Evolutionary conservation across 2,113 vertebrate genomes (phyloP).

Genomic region (Paradisaea rubra): DNA sequence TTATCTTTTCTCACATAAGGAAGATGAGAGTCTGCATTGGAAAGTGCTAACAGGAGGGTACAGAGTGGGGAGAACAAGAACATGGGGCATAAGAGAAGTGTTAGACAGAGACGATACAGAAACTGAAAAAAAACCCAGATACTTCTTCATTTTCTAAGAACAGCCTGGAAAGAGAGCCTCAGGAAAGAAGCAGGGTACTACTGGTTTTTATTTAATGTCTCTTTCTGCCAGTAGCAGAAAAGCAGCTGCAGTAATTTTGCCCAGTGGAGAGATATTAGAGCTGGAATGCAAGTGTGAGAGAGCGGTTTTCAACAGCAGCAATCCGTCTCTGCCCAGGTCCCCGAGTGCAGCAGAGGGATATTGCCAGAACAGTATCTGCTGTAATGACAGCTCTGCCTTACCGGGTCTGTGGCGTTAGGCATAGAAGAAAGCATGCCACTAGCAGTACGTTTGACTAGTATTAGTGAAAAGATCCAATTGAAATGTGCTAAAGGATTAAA

Average conservation of each 20-base stretch:
- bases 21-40: neutral
- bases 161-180: neutral
- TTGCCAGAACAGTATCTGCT: neutral
- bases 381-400: neutral
- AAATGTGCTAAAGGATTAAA: neutral
- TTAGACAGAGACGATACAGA: neutral
- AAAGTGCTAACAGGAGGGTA: neutral
- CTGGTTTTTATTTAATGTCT: neutral
- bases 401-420: rapidly evolving
- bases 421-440: neutral
- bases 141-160: neutral
- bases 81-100: neutral
- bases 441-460: neutral
- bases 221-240: neutral
- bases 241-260: neutral
- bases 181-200: neutral
- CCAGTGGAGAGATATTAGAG: neutral
- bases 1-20: neutral
- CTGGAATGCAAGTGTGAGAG: neutral
- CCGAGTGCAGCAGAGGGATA: rapidly evolving
- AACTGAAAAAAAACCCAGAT: neutral
- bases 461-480: neutral
- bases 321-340: rapidly evolving
- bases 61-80: neutral
- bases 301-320: neutral